Conservation (phyloP, 2,888 invertebrate genomes). For the Byasa hedistus region DNA sequence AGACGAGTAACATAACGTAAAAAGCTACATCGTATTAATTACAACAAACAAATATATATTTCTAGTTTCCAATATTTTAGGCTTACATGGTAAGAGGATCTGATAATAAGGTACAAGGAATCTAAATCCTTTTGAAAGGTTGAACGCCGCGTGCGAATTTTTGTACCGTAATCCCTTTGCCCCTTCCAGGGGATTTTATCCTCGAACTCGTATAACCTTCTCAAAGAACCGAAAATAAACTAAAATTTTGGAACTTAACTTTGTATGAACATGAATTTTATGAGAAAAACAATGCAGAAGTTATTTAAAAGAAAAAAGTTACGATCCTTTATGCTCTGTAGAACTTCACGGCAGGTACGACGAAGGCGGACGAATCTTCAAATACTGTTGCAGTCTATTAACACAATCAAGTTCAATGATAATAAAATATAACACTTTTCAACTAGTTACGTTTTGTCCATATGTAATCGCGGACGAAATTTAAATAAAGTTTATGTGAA, state of each 20-base stretch:
- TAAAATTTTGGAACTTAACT: conserved; percentile 46
- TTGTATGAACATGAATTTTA: conserved; percentile 4
- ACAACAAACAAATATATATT: background rate
- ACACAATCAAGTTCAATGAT: background rate
- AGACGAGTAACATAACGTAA: background rate
- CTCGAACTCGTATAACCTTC: conserved; percentile 56
- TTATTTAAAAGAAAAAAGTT: conserved; percentile 26
- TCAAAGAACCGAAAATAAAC: conserved; percentile 45
- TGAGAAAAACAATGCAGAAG: background rate
- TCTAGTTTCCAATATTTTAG: background rate
- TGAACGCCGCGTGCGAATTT: conserved; percentile 53
- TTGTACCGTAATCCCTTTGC: conserved; percentile 55
- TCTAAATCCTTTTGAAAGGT: conserved; percentile 56
- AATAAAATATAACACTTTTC: background rate
- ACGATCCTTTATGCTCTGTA: conserved; percentile 13
- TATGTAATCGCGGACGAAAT: background rate
- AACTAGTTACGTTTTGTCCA: background rate
- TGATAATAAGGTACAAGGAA: conserved; percentile 47
- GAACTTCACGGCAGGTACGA: conserved; percentile 4
- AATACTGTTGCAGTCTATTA: background rate
- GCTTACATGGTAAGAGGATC: conserved; percentile 10
- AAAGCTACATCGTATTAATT: background rate
- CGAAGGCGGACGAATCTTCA: background rate
- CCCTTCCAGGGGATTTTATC: conserved; percentile 56
- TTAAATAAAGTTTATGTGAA: background rate